phyloP scores from a whole-genome alignment of 2,113 vertebrate species.

The Clupea harengus region DNA sequence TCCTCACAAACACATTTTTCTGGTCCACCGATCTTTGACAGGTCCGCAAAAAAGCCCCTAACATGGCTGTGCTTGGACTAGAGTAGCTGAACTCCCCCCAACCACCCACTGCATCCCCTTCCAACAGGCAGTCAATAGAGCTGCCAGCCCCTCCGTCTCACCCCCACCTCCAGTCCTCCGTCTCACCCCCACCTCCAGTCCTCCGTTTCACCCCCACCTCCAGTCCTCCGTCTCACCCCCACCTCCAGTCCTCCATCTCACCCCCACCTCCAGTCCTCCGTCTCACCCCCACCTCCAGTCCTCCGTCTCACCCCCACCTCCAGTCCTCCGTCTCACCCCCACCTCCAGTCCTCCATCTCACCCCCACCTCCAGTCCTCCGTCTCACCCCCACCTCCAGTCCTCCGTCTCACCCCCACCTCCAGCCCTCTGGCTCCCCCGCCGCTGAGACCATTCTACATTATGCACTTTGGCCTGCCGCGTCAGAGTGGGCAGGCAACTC shows the following conservation, averaged over 20 bases:
- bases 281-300: too few species aligned
- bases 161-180: neutral
- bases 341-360: neutral
- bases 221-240: neutral
- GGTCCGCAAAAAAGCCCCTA: neutral
- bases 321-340: neutral
- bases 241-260: neutral
- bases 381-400: neutral
- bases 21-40: neutral
- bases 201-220: neutral
- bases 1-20: neutral
- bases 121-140: neutral
- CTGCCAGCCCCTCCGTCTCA: neutral
- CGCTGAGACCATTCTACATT: neutral
- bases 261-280: too few species aligned
- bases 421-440: neutral
- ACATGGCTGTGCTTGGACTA: neutral
- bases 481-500: neutral
- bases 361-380: neutral
- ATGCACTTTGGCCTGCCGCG: neutral
- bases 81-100: neutral
- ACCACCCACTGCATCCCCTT: neutral
- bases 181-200: neutral
- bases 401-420: neutral
- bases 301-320: too few species aligned